phyloP scores from a whole-genome alignment of 2,113 vertebrate genomes.

The Xenopus tropicalis region DNA sequence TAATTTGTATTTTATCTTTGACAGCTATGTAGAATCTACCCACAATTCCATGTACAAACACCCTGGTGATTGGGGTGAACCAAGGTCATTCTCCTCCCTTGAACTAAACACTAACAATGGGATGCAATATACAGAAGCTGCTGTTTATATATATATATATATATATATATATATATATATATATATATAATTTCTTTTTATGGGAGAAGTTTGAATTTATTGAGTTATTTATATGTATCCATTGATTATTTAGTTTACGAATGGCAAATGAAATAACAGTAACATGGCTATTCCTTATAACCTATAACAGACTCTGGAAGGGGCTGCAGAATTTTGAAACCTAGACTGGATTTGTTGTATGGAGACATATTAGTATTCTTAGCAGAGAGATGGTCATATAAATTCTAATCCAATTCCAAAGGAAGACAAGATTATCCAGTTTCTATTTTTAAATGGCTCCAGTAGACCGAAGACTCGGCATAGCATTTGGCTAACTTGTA shows the following conservation, averaged over 20 bases:
- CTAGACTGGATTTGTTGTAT: background rate
- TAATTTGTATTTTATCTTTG: too few species aligned
- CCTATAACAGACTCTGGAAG: too few species aligned
- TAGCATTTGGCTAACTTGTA: background rate
- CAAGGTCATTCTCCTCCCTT: background rate
- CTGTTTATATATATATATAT: too few species aligned
- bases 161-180: too few species aligned
- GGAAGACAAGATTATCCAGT: background rate
- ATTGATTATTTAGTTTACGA: too few species aligned
- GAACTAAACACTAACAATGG: background rate
- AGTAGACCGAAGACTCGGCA: background rate
- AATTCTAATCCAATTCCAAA: background rate
- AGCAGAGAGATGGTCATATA: background rate
- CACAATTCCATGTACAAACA: background rate
- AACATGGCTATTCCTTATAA: too few species aligned
- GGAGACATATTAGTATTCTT: background rate
- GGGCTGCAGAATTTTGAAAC: too few species aligned
- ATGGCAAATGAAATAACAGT: too few species aligned
- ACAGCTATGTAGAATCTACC: background rate
- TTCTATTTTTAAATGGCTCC: constrained; percentile 14
- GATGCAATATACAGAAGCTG: background rate
- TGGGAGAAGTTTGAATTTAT: too few species aligned
- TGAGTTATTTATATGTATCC: too few species aligned
- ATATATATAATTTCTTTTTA: too few species aligned
- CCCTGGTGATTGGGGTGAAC: background rate